These are phyloP conservation scores for Apis dorsata DNA, from an alignment of 1,140 invertebrate genomes.

Conservation along the genomic window DNA sequence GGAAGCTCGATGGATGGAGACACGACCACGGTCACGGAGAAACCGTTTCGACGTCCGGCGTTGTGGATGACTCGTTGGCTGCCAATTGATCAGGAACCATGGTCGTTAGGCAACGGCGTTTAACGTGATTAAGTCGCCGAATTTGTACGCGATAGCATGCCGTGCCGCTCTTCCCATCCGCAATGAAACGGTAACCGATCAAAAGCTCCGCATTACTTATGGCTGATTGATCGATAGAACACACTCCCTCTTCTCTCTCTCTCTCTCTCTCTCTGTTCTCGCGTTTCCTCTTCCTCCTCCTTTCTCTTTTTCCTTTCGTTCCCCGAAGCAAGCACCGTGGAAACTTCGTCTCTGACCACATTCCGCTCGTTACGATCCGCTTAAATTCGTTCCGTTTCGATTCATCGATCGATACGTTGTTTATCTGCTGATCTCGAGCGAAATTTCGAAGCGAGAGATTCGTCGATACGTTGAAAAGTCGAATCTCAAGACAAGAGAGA, in stretches of 20 bases:
- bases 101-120: constrained; percentile 60
- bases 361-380: too few species aligned
- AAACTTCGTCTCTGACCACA: too few species aligned
- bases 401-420: too few species aligned
- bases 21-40: neutral
- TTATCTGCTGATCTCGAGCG: too few species aligned
- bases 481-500: too few species aligned
- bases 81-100: constrained; percentile 58
- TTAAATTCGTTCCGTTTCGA: too few species aligned
- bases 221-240: constrained; percentile 70
- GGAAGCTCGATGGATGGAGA: neutral
- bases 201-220: constrained; percentile 70
- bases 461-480: too few species aligned
- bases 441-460: too few species aligned
- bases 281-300: too few species aligned
- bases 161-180: constrained; percentile 58
- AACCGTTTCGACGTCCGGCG: constrained; percentile 5
- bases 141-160: constrained; percentile 62
- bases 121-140: constrained; percentile 61
- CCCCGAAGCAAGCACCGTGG: too few species aligned
- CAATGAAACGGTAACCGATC: constrained; percentile 67
- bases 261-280: neutral
- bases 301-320: too few species aligned
- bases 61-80: constrained; percentile 41
- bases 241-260: constrained; percentile 4